Evolutionary conservation across 2,888 invertebrate genomes (phyloP), one percentile per base, ranked within the genome.

Genomic region (Trimorus sp.): DNA sequence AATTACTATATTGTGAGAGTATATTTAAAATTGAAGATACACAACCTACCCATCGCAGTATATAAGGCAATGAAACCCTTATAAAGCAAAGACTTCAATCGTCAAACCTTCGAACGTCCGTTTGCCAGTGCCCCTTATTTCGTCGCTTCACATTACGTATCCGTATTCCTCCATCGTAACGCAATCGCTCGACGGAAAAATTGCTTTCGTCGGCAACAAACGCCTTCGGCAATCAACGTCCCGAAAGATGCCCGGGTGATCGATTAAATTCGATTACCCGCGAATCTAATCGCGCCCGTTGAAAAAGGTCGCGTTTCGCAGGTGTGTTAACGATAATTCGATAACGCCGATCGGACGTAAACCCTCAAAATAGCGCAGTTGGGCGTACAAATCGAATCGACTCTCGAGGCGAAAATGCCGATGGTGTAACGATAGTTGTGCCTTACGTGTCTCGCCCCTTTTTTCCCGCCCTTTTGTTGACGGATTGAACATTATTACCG

Each of bases 401-500:
- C 71, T 3, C 26, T 15, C 45, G 56, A 54, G 54, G 42, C 58
- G 71, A 58, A 65, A 79, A 58, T 59, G 71, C 45, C 51, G 42
- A 56, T 79, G 38, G 63, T 56, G 69, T 59, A 68, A 42, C 49
- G 54, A 79, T 65, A 70, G 65, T 62, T 65, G 26, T 66, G 53
- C 53, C 53, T 78, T 78, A 78, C 78, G 74, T 69, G 74, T 74
- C 74, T 79, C 69, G 53, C 51, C 48, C 14, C 65, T 53, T 74
- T 74, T 75, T 59, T 63, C 40, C 14, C 49, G 45, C 54, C 48
- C 49, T 26, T 70, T 75, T 75, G 79, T 80, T 70, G 80, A 80
- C 66, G 83, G 83, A 89, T 88, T 86, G 86, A 83, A 86, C 86
- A 86, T 89, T 88, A 89, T 87, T 87, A 84, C 86, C 84, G 83